These are phyloP conservation scores for Taenioides sp. DNA, from an alignment of 2,797 vertebrate genomes.

Conservation along the genomic window DNA sequence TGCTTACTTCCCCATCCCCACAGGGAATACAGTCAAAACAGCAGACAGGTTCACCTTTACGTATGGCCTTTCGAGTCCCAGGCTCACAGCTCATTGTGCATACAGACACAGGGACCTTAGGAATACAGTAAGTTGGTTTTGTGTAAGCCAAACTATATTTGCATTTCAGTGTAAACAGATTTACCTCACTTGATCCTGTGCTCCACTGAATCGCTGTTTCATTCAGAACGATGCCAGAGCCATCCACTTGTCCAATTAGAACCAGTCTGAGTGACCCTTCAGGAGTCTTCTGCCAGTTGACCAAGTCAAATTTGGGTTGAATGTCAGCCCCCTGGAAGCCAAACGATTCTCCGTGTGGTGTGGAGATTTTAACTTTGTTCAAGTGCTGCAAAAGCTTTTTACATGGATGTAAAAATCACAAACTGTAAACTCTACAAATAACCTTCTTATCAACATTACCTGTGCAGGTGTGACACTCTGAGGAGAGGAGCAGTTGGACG, in stretches of 20 bases:
- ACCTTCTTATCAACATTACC: constrained; percentile 38
- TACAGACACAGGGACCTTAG: constrained; percentile 61
- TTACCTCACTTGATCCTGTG: constrained; percentile 58
- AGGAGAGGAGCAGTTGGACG: constrained; percentile 48
- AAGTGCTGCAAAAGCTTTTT: constrained; percentile 64
- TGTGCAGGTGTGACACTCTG: constrained; percentile 55
- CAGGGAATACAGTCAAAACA: constrained; percentile 80
- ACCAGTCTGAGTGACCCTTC: constrained; percentile 54
- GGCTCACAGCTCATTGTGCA: constrained; percentile 74
- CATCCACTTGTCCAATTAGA: constrained; percentile 68
- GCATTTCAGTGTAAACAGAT: background rate
- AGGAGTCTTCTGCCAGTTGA: constrained; percentile 75
- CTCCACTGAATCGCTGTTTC: constrained; percentile 74
- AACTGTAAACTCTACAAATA: constrained; percentile 5
- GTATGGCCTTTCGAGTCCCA: constrained; percentile 67
- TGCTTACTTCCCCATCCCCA: constrained; percentile 75
- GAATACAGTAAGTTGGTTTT: background rate
- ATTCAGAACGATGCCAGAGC: constrained; percentile 64
- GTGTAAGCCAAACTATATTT: background rate
- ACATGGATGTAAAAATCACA: background rate
- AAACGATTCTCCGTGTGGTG: constrained; percentile 69
- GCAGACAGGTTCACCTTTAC: constrained; percentile 71
- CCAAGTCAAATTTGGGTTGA: constrained; percentile 74
- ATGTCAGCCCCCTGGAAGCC: constrained; percentile 69
- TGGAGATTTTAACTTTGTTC: constrained; percentile 66